Evolutionary conservation across 2,113 vertebrate genomes (phyloP).

Genomic region (Capreolus pygargus): DNA sequence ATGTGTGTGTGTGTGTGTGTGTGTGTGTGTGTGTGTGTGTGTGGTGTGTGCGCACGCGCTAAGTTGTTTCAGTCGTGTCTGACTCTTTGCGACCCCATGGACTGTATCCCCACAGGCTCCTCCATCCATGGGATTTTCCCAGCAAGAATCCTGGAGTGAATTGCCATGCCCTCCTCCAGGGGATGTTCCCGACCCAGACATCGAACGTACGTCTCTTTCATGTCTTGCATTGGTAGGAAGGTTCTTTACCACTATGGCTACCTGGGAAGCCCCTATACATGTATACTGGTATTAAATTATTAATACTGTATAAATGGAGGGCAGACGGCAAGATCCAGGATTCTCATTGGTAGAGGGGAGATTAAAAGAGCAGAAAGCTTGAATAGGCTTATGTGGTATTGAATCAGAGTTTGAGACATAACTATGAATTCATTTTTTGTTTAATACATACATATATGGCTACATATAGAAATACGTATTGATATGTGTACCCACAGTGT

Average conservation of each 20-base stretch:
- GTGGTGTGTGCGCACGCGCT: accelerated
- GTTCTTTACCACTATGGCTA: not conserved
- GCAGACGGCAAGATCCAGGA: not conserved
- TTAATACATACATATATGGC: not conserved
- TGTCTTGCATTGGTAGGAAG: not conserved
- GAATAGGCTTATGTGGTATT: not conserved
- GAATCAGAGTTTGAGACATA: not conserved
- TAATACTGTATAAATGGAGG: not conserved
- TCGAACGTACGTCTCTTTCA: not conserved
- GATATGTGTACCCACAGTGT: not conserved
- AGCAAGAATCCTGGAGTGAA: not conserved
- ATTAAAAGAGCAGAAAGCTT: not conserved
- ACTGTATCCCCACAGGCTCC: not conserved
- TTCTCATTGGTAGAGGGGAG: not conserved
- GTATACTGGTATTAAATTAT: not conserved
- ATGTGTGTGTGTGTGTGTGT: no score
- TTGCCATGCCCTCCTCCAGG: not conserved
- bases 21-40: not conserved
- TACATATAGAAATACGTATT: not conserved
- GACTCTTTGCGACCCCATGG: not conserved
- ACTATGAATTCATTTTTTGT: not conserved
- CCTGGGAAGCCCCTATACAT: not conserved
- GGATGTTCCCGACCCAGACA: not conserved
- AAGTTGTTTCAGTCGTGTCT: not conserved
- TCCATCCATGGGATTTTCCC: not conserved